Base-by-base conservation (phyloP, 2,113 vertebrate genomes). In the Martes martes region DNA sequence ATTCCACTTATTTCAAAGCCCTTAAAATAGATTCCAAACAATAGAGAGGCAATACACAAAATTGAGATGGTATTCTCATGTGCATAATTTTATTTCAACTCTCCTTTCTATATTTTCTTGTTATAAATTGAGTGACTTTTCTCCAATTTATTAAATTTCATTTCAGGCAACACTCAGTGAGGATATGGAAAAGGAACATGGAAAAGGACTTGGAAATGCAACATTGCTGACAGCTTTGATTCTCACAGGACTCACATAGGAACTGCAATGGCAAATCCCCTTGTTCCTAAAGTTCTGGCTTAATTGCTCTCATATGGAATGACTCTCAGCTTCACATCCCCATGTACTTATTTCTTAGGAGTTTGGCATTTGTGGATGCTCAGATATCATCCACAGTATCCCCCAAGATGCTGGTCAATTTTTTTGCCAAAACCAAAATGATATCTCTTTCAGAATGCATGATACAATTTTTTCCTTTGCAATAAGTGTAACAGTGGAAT, bases 401-500 rank as follows among this genome's bases (percentile, higher is more conserved):
- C 14, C 14, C 50, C 50, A 52, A 52, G 50, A 52, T 52, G 50
- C 50, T 52, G 50, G 50, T 52, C 50, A 52, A 52, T 4, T 15
- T 52, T 50, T 52, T 52, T 52, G 50, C 14, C 14, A 50, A 52
- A 4, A 52, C 14, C 50, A 52, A 52, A 52, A 52, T 52, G 50
- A 52, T 15, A 52, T 52, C 14, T 52, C 50, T 52, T 52, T 52
- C 50, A 52, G 50, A 52, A 52, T 15, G 50, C 14, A 52, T 52
- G 50, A 52, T 52, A 52, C 50, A 50, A 14, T 52, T 52, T 52
- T 52, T 52, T 52, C 50, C 57, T 96, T 97, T 85, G 95, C 55
- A 67, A 26, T 36, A 59, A 78, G 95, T 92, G 90, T 52, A 45
- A 97, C 95, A 3, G 94, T 94, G 8, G 92, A 98, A 92, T 98